Base-by-base conservation (phyloP, 2,888 invertebrate genomes). In the Micoletzkya japonica region DNA sequence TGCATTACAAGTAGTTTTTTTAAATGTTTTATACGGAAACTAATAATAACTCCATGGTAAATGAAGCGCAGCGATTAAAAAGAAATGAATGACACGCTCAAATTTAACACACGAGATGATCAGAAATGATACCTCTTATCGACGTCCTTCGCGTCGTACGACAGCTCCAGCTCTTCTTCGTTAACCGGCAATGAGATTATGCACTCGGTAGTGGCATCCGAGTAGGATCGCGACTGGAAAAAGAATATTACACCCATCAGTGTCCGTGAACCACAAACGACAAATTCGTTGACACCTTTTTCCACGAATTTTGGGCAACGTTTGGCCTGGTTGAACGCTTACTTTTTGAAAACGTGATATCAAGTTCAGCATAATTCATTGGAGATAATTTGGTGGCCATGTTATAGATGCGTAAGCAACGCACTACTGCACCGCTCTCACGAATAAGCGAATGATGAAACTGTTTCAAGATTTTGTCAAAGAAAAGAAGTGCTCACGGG, bases 91-190 rank as follows among this genome's bases (percentile, higher is more conserved):
- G 10, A 58, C 10, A 39, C 28, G 30, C 39, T 26, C 20, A 61
- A 39, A 7, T 10, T 32, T 49, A 30, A 2, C 4, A 34, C 28
- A n/a, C n/a, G n/a, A n/a, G n/a, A n/a, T n/a, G n/a, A n/a, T n/a
- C n/a, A n/a, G n/a, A n/a, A n/a, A n/a, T 49, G 61, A 6, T 61
- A 32, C 61, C 49, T 49, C 39, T 61, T 49, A 24, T 61, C 61
- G 30, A n/a, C 30, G 49, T 61, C 39, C n/a, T n/a, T n/a, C n/a
- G 20, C 28, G 24, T 52, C 7, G 26, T n/a, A 30, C 28, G 58
- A 58, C n/a, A 30, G n/a, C 28, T 61, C 49, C n/a, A 61, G n/a
- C 20, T 61, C 61, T 1, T n/a, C 30, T 4, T 36, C 6, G 30
- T 49, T 49, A 3, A 61, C n/a, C 2, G 61, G 61, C 10, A 61